Evolutionary conservation across 2,888 invertebrate genomes (phyloP).

Genomic region (Amphipyra berbera): DNA sequence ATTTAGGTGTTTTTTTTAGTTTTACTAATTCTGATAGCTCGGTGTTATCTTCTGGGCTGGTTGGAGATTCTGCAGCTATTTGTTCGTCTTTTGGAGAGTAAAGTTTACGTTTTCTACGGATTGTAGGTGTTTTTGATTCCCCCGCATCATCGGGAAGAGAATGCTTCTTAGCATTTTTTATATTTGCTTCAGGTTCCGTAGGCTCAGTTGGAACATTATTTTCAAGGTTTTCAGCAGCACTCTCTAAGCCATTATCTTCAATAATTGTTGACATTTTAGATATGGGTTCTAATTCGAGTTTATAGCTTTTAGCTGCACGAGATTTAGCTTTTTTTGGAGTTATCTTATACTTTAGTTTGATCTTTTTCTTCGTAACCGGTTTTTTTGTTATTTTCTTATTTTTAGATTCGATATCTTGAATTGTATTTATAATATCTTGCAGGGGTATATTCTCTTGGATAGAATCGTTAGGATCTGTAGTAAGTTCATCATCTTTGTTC

Average conservation of each 20-base stretch:
- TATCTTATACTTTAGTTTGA: conserved; percentile 63
- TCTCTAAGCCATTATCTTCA: conserved; percentile 59
- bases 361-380: conserved; percentile 42
- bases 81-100: conserved; percentile 79
- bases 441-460: conserved; percentile 46
- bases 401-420: conserved; percentile 37
- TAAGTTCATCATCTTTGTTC: conserved; percentile 44
- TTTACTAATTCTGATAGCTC: conserved; percentile 52
- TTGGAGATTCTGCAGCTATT: conserved; percentile 38
- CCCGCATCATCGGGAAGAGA: conserved; percentile 10
- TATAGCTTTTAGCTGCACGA: conserved; percentile 49
- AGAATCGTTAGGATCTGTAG: conserved; percentile 18
- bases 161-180: conserved; percentile 13
- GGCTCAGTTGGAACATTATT: not conserved
- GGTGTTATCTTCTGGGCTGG: conserved; percentile 43
- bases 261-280: conserved; percentile 69
- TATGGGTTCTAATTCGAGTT: conserved; percentile 45
- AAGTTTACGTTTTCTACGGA: conserved; percentile 77
- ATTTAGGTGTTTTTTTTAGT: conserved; percentile 59
- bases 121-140: conserved; percentile 41
- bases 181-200: conserved; percentile 8
- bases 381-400: conserved; percentile 32
- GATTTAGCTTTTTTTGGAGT: conserved; percentile 50
- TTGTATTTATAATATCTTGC: conserved; percentile 37
- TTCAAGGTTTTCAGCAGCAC: conserved; percentile 31